Base-by-base conservation (phyloP, 2,113 vertebrate species). In the Lamprologus callipterus region DNA sequence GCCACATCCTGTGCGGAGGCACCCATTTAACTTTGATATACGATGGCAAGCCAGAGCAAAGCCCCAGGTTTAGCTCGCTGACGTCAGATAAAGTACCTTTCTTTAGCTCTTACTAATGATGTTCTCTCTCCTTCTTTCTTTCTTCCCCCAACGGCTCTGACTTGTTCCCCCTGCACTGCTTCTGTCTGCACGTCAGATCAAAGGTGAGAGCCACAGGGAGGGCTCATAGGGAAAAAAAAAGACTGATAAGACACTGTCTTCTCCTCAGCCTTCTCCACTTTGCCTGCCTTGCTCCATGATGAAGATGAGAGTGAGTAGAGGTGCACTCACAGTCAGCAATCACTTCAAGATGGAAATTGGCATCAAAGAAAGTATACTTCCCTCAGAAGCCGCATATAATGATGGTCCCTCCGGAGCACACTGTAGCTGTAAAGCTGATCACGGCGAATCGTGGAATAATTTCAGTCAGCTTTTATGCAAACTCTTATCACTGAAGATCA, bases 11-110 rank as follows among this genome's bases (percentile, higher is more conserved):
- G 87, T 83, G 87, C 65, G 2, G 63, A 86, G 83, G 89, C 83
- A 53, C 78, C 85, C 54, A 58, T 49, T 90, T 92, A 88, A 70
- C 82, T 92, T 85, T 96, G 94, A 94, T 94, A 80, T 93, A 94
- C 51, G 90, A 92, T 57, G 3, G 83, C 45, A 81, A 84, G 82
- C 80, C 31, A 3, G 78, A 93, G 86, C 87, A 70, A 84, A 89
- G 91, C 89, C 87, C 87, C 89, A 35, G 68, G 92, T 93, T 94
- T 91, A 92, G 81, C 82, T 89, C 26, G 21, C 81, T 93, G 90
- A 95, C 79, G 84, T 92, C 91, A 93, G 84, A 23, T 51, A 16
- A 65, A 88, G 81, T 60, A 93, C 81, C 89, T 87, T 80, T 80
- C 82, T 85, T 81, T 17, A 23, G 85, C 68, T 88, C 57, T 51